Evolutionary conservation across 2,113 vertebrate genomes (phyloP).

Genomic region (Aramus guarauna): DNA sequence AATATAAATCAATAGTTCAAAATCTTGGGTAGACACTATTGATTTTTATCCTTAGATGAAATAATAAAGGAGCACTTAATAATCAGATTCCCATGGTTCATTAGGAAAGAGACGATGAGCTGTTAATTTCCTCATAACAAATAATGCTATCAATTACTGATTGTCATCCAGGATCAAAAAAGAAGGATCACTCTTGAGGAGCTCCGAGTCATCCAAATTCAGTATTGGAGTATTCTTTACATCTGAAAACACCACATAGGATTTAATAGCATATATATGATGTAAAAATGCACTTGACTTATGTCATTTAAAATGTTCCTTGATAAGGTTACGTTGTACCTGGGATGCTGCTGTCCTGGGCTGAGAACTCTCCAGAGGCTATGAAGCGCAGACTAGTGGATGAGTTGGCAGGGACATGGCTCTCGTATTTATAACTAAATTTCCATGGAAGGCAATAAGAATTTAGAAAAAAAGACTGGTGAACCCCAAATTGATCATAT

Average conservation of each 20-base stretch:
- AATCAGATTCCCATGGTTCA: background rate
- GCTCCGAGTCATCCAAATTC: background rate
- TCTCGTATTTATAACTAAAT: background rate
- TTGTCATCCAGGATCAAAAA: background rate
- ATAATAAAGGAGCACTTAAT: background rate
- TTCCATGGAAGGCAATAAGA: background rate
- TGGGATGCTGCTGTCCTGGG: background rate
- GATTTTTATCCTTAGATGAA: background rate
- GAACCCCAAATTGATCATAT: background rate
- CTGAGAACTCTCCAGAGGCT: background rate
- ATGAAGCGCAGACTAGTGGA: background rate
- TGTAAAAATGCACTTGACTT: background rate
- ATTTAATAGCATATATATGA: background rate
- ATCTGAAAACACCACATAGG: background rate
- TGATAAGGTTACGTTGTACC: background rate
- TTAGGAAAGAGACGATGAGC: background rate
- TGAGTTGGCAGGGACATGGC: background rate
- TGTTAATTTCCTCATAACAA: background rate
- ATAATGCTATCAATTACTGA: background rate
- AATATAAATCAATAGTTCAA: background rate
- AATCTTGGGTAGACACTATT: background rate
- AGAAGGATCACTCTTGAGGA: background rate
- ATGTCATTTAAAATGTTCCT: background rate
- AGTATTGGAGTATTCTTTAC: background rate
- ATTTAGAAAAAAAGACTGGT: background rate